Percentiles rank a stretch among this genome's conserved stretches.
Conservation (phyloP, 53 echinoderm and acorn worm species). For the Luidia sarsii region DNA sequence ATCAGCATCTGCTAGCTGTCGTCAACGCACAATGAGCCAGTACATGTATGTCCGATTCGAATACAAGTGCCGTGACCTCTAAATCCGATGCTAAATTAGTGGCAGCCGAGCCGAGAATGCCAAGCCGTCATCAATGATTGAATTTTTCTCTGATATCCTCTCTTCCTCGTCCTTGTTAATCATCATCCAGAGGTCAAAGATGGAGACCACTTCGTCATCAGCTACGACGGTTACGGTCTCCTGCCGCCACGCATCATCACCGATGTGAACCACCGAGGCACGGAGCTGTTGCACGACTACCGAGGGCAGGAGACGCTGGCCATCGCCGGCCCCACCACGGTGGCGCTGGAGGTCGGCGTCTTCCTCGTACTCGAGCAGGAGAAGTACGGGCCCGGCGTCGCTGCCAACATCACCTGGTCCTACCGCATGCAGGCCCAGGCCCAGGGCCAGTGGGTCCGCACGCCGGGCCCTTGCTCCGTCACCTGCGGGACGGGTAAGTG, state of each 20-base stretch:
- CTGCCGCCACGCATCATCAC: neutral
- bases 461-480: constrained; percentile 50
- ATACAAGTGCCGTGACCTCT: no score
- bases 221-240: neutral
- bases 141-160: neutral
- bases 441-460: constrained; percentile 45
- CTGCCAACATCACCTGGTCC: constrained; percentile 28
- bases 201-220: constrained; percentile 20
- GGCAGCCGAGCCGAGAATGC: no score
- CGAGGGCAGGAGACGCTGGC: neutral
- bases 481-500: constrained; percentile 61
- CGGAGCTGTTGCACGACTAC: neutral
- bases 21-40: no score
- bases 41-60: no score
- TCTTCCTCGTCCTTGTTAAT: neutral
- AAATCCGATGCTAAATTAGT: no score
- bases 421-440: neutral
- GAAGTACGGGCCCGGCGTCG: neutral
- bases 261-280: neutral
- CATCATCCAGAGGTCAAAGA: constrained; percentile 3
- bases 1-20: no score
- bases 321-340: constrained; percentile 44
- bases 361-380: constrained; percentile 16
- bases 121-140: no score
- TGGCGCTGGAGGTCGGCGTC: constrained; percentile 21